Conservation (phyloP, 2,888 invertebrate genomes). For the Noctua comes region DNA sequence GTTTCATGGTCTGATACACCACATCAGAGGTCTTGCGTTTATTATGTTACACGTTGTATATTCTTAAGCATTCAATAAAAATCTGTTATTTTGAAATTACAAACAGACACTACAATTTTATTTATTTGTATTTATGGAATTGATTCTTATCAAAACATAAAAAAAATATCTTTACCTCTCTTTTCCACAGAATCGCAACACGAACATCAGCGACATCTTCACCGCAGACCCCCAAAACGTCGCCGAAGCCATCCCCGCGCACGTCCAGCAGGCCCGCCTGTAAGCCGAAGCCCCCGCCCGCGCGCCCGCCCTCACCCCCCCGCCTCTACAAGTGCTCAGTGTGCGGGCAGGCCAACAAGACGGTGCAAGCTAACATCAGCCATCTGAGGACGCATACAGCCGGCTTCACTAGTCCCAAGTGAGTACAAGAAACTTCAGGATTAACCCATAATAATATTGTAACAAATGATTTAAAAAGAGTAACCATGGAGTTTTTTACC, state of each 20-base stretch:
- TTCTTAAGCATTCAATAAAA: no score
- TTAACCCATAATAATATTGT: no score
- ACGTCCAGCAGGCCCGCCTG: neutral
- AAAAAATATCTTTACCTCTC: neutral
- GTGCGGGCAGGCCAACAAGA: constrained; percentile 62
- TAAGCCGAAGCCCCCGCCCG: neutral
- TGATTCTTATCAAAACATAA: neutral
- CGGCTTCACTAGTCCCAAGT: constrained; percentile 65
- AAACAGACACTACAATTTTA: no score
- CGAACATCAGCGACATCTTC: neutral
- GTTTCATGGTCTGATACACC: no score
- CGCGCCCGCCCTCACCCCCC: neutral
- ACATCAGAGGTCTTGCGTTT: no score
- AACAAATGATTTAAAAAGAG: no score
- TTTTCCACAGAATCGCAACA: constrained; percentile 36
- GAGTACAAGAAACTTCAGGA: constrained; percentile 43
- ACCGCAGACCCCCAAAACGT: neutral
- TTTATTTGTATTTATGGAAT: no score
- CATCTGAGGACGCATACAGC: constrained; percentile 66
- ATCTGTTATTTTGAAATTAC: no score
- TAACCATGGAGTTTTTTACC: no score
- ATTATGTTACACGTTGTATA: no score
- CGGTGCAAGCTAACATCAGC: constrained; percentile 16
- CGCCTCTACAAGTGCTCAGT: constrained; percentile 53
- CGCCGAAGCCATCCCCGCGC: constrained; percentile 21